phyloP scores from a whole-genome alignment of 2,888 invertebrate species.

The Drosophila borborema region DNA sequence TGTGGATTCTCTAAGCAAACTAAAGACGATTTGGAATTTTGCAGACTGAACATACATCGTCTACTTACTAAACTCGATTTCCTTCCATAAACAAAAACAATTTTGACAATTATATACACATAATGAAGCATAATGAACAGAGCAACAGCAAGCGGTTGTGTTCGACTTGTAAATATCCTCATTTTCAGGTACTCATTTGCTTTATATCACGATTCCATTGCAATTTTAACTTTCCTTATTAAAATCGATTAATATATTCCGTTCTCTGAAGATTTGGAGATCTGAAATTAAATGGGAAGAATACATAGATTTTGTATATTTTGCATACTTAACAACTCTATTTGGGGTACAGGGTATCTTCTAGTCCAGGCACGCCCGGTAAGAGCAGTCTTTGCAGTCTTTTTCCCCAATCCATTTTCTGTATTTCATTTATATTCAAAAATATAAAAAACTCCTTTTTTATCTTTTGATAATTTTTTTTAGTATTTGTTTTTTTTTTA shows the following conservation, averaged over 20 bases:
- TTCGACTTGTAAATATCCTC: neutral
- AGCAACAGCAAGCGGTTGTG: neutral
- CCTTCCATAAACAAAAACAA: neutral
- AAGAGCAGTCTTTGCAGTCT: neutral
- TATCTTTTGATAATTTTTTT: constrained; percentile 56
- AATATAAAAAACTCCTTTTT: neutral
- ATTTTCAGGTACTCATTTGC: too few relatives aligned
- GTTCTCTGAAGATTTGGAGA: too few relatives aligned
- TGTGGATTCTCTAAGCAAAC: constrained; percentile 7
- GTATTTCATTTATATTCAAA: neutral
- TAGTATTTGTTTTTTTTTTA: constrained; percentile 36
- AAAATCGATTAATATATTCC: too few relatives aligned
- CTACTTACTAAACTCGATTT: constrained; percentile 49
- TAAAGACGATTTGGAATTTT: constrained; percentile 36
- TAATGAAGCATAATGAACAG: neutral
- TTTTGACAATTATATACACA: constrained; percentile 1
- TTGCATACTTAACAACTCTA: too few relatives aligned
- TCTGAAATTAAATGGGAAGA: too few relatives aligned
- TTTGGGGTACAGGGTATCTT: neutral
- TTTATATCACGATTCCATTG: too few relatives aligned
- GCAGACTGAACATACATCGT: constrained; percentile 34
- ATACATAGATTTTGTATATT: too few relatives aligned
- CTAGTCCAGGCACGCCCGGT: neutral
- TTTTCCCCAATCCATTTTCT: neutral
- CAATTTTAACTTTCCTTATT: too few relatives aligned